A percentile compares a stretch with the other conserved stretches of the same genome.
phyloP scores from a whole-genome alignment of 2,888 invertebrate genomes.

The Ormyrus labotus region DNA sequence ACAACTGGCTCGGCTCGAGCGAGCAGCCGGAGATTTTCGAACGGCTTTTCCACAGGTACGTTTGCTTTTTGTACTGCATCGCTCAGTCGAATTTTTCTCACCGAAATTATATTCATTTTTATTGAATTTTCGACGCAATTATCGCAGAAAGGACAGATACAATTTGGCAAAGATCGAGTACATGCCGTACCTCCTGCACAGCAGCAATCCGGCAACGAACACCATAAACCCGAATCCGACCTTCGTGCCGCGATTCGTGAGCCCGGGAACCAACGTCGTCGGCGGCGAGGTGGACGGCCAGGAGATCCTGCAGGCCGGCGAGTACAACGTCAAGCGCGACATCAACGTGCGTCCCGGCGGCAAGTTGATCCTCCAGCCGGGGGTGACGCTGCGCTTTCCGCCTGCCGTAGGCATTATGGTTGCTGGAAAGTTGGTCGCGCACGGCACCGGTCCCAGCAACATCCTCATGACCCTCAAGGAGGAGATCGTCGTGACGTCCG shows the following conservation, averaged over 20 bases:
- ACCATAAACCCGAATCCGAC: conserved; percentile 86
- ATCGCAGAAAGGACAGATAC: conserved; percentile 88
- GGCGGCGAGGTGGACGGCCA: conserved; percentile 96
- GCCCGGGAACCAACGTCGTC: conserved; percentile 83
- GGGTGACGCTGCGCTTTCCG: conserved; percentile 92
- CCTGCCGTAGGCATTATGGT: conserved; percentile 97
- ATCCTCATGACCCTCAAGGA: conserved; percentile 88
- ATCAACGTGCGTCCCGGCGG: conserved; percentile 97
- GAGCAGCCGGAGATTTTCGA: conserved; percentile 85
- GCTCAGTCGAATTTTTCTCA: neutral
- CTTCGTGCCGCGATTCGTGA: conserved; percentile 87
- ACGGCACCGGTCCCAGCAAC: conserved; percentile 87
- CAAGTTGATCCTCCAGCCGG: conserved; percentile 90
- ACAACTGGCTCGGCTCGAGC: conserved; percentile 92
- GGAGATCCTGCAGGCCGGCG: conserved; percentile 87
- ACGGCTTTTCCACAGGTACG: conserved; percentile 82
- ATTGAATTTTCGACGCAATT: neutral
- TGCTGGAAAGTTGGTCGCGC: conserved; percentile 91
- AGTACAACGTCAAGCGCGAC: conserved; percentile 94
- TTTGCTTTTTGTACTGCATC: neutral
- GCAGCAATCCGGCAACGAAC: conserved; percentile 91
- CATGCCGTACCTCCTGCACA: conserved; percentile 92
- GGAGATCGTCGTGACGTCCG: conserved; percentile 80
- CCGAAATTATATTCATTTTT: neutral
- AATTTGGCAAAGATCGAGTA: conserved; percentile 95